Conservation (phyloP, 1,140 invertebrate species). For the Atta texana region DNA sequence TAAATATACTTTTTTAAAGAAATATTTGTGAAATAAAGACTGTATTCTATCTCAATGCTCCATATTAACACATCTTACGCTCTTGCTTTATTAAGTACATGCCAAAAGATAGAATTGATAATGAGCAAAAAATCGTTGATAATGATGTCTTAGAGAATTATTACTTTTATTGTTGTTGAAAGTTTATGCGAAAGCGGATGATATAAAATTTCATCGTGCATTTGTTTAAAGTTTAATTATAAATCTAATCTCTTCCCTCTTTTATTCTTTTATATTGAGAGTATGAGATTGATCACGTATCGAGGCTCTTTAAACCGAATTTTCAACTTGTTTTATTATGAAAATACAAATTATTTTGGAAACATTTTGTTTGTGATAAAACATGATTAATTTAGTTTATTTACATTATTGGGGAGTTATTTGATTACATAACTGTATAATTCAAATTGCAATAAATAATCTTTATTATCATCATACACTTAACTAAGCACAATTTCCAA, state of each 20-base stretch:
- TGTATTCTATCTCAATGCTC: background rate
- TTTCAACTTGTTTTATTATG: background rate
- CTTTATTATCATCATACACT: background rate
- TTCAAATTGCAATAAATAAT: constrained; percentile 16
- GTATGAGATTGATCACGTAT: background rate
- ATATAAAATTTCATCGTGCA: background rate
- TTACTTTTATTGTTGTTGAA: constrained; percentile 11
- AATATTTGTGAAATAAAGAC: background rate
- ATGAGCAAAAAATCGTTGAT: background rate
- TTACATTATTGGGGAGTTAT: background rate
- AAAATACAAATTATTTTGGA: background rate
- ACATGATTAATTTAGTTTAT: constrained; percentile 22
- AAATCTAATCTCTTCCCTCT: background rate
- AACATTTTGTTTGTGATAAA: constrained; percentile 12
- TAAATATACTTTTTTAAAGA: no score
- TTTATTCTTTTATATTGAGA: background rate
- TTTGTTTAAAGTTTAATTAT: constrained; percentile 5
- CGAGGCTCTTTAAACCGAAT: background rate
- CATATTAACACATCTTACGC: background rate
- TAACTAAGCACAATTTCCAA: constrained; percentile 4
- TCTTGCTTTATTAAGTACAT: constrained; percentile 22
- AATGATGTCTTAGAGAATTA: background rate
- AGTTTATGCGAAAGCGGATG: background rate
- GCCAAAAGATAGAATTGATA: constrained; percentile 12
- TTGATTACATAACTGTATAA: constrained; percentile 2